Base-by-base conservation (phyloP, 2,797 vertebrate species). In the Hemibagrus guttatus region DNA sequence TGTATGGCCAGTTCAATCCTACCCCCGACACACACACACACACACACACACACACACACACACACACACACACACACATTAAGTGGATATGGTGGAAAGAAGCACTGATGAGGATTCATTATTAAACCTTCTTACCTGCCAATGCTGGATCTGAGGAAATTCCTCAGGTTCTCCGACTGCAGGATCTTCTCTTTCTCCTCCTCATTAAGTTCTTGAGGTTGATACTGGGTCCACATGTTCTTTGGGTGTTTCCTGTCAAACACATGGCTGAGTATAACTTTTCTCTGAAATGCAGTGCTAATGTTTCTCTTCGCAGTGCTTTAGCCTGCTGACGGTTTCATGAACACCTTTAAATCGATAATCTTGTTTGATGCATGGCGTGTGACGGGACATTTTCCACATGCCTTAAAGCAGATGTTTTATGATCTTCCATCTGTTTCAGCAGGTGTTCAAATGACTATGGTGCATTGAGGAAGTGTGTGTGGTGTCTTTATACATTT, bases 1-100 rank as follows among this genome's bases (percentile, higher is more conserved):
- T 98, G 98, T 82, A 98, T 92, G 23, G 95, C 96, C 56, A 93
- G 84, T 89, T 98, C 94, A 86, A 97, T 91, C 92, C 98, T 99
- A 89, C 8, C 87, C 52, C 74, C 59, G 82, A 28, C 6, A 49
- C 54, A 42, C 28, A 81, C 52, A n/a, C 42, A 75, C 78, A 72
- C 31, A 69, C n/a, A 49, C 52, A 42, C 28, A 81, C 52, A n/a
- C 42, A 75, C 78, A 74, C 31, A 69, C 28, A 21, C 11, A 31
- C 52, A 42, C 21, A 66, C 61, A n/a, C 39, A 81, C 85, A 81
- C 46, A 68, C 42, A 82, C 23, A 31, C 8, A 6, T 6, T 11
- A 79, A 7, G 26, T 26, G 19, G 21, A 42, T 61, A 26, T 42
- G 2, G 11, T 56, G 17, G 52, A 9, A 13, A 39, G 49, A 69